phyloP scores from a whole-genome alignment of 2,113 vertebrate species.

The Thinocorus orbignyianus region DNA sequence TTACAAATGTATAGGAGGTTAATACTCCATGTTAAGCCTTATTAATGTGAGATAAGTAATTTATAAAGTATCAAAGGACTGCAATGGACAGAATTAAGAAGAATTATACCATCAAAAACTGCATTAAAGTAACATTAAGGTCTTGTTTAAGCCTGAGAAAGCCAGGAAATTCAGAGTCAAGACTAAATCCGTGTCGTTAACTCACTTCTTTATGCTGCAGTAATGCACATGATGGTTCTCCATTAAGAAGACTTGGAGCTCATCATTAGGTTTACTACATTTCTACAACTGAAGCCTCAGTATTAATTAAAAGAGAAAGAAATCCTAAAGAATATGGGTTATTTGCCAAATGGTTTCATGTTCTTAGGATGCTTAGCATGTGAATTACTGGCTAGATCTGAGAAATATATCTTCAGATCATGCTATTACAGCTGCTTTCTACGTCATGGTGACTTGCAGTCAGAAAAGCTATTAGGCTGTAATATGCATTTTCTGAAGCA shows the following conservation, averaged over 20 bases:
- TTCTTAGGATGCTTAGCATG: background rate
- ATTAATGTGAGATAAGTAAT: slow-evolving; percentile 79
- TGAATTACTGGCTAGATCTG: slow-evolving; percentile 11
- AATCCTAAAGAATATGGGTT: slow-evolving; percentile 5
- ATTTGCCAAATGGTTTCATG: background rate
- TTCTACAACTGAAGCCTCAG: background rate
- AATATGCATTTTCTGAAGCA: background rate
- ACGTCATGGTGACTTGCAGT: background rate
- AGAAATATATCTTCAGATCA: background rate
- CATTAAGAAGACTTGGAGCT: background rate
- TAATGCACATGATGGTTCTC: background rate
- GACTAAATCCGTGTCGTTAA: slow-evolving; percentile 34
- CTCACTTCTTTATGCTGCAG: slow-evolving; percentile 23
- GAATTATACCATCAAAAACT: slow-evolving; percentile 61
- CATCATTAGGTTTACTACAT: background rate
- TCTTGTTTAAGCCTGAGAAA: slow-evolving; percentile 48
- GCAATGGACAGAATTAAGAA: slow-evolving; percentile 67
- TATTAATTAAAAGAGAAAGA: slow-evolving; percentile 47
- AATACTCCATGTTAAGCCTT: slow-evolving; percentile 76
- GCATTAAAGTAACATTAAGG: slow-evolving; percentile 59
- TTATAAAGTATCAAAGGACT: slow-evolving; percentile 73
- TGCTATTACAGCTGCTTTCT: slow-evolving; percentile 5
- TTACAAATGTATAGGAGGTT: slow-evolving; percentile 78
- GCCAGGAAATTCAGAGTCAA: slow-evolving; percentile 24
- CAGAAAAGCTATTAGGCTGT: background rate